Evolutionary conservation across 2,888 invertebrate genomes (phyloP), one percentile per base, ranked within the genome.

Genomic region (Troides helena): DNA sequence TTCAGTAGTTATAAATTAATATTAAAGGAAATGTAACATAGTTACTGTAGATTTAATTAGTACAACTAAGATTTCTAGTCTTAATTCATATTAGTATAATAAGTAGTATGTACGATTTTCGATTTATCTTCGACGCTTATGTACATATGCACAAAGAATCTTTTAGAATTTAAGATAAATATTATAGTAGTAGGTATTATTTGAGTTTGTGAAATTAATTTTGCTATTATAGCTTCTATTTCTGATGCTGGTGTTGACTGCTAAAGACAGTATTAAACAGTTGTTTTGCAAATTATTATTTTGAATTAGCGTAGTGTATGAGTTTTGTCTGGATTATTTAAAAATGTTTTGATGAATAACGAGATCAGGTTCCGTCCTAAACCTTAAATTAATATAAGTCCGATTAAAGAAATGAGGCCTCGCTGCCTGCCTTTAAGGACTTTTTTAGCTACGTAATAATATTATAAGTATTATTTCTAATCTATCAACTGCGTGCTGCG

Each of bases 311-410:
- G 0, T 69, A 69, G 62, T 17, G n/a, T 62, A 65, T 62, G 12
- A 46, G 63, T 64, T 70, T 43, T 53, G 59, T 59, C 58, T 23
- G 53, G 50, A 57, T 50, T 61, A 53, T 62, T 56, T 61, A 63
- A 56, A 30, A n/a, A 58, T 58, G 53, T 67, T 43, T 67, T 67
- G 56, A 36, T 62, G 64, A 65, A 71, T 65, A 71, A 72, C 8
- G 23, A 73, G 67, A 74, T 76, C 73, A 77, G 72, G 74, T 71
- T 77, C 77, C 78, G 78, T 77, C 78, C 78, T 73, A 72, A 72
- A 74, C 63, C 61, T 71, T 71, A 71, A 70, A 60, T 75, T 71
- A 25, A 59, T 50, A 8, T 62, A 25, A 62, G 59, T 62, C 62
- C 63, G 21, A 7, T 58, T n/a, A 12, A 59, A 36, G 30, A 30